Base-by-base conservation (phyloP, 2,113 vertebrate genomes). In the Todiramphus chloris region DNA sequence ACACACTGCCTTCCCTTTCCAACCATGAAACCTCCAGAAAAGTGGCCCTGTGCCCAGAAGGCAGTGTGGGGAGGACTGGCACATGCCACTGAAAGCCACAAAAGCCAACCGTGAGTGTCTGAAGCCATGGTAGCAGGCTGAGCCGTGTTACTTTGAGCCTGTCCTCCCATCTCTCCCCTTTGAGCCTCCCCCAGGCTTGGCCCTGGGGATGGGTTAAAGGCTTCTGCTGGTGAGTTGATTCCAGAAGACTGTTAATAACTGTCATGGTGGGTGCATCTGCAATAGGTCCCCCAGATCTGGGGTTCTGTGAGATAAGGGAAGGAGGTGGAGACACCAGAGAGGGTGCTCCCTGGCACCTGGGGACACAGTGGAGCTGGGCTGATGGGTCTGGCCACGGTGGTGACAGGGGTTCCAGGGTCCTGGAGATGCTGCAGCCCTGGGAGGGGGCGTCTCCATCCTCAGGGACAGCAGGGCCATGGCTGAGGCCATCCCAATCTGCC, bases 1-100 rank as follows among this genome's bases (percentile, higher is more conserved):
- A 4, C 1, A 0, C 0, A 1, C n/a, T 1, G 0, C 6, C 18
- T 30, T 41, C 25, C 16, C 39, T 11, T 23, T 18, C 46, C 27
- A 33, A n/a, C 44, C 39, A 15, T 4, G 0, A 68, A 23, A 39
- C 28, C 83, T 39, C 11, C 0, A 0, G 39, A 0, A 3, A 37
- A 76, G 27, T 0, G 1, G 37, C 27, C 24, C 56, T 1, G 5
- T 3, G 2, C n/a, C 51, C 35, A 11, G 30, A 16, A 81, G n/a
- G 37, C 44, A 48, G 58, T 3, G 2, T 3, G 0, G 15, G 37
- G 11, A 28, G 33, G 24, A 19, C 28, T 4, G 37, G 51, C 37
- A 48, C 10, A 9, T 44, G 20, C 14, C 20, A 9, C 43, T 2
- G 48, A 53, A 27, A 77, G 44, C 56, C 8, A 0, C 58, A 28